A percentile compares a stretch with the other conserved stretches of the same genome.
Conservation (phyloP, 2,888 invertebrate genomes). For the Syrphus vitripennis region DNA sequence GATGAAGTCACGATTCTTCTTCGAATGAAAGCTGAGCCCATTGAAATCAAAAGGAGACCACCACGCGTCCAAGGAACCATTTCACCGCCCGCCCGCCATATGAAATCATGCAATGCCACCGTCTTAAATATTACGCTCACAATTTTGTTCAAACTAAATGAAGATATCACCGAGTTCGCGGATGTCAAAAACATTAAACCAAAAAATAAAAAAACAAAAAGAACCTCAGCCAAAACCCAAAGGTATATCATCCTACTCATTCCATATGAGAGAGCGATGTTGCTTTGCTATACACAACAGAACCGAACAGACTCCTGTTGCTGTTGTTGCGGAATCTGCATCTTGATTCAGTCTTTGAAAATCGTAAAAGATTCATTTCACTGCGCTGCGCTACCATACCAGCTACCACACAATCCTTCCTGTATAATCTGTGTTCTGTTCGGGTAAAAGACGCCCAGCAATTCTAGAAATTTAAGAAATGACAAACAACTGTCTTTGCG, state of each 20-base stretch:
- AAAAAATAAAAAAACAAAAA: conserved; percentile 5
- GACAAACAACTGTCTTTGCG: conserved; percentile 64
- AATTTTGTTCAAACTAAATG: conserved; percentile 62
- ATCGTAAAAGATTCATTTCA: conserved; percentile 33
- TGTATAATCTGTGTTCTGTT: not conserved
- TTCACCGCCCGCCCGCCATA: not conserved
- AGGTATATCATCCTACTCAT: conserved; percentile 44
- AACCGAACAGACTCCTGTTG: conserved; percentile 2
- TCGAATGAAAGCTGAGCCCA: conserved; percentile 60
- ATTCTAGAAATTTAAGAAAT: conserved; percentile 70
- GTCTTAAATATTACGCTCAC: conserved; percentile 15
- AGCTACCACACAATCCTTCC: conserved; percentile 3
- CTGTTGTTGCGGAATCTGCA: no score
- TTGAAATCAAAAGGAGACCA: conserved; percentile 47
- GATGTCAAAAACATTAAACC: conserved; percentile 23
- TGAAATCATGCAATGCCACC: not conserved
- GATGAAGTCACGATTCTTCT: conserved; percentile 68
- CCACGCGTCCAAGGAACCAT: conserved; percentile 13
- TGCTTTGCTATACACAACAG: no score
- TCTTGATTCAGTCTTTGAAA: conserved; percentile 26
- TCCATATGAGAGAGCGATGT: not conserved
- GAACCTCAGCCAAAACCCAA: not conserved
- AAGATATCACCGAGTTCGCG: conserved; percentile 65
- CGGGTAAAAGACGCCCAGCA: conserved; percentile 44
- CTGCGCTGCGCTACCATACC: no score